Evolutionary conservation across 2,113 vertebrate genomes (phyloP).

Genomic region (Cyprinus carpio): DNA sequence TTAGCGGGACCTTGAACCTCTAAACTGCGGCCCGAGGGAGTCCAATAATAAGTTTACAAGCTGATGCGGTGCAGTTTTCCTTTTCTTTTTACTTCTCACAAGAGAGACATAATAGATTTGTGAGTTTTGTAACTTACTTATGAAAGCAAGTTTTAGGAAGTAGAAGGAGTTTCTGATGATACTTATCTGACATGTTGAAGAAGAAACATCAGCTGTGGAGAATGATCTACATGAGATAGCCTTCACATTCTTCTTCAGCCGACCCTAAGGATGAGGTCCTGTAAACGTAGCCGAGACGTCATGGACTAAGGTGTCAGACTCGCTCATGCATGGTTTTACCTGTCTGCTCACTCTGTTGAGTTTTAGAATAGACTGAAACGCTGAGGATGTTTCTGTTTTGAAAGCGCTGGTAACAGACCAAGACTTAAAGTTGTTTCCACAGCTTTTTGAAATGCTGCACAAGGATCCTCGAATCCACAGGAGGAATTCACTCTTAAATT

Average conservation of each 20-base stretch:
- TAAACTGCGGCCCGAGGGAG: conserved; percentile 56
- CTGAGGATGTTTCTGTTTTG: neutral
- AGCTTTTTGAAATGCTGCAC: conserved; percentile 63
- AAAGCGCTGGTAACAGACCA: conserved; percentile 1
- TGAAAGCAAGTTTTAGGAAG: neutral
- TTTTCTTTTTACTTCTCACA: conserved; percentile 12
- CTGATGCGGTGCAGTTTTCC: conserved; percentile 47
- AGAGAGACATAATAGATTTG: conserved; percentile 5
- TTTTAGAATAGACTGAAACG: neutral
- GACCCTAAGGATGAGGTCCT: neutral
- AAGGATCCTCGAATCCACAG: conserved; percentile 65
- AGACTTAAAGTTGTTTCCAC: neutral
- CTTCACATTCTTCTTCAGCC: neutral
- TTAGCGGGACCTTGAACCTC: conserved; percentile 56
- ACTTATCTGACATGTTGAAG: neutral
- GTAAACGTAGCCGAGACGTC: neutral
- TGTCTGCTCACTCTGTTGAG: neutral
- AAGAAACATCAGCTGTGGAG: neutral
- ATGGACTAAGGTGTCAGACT: neutral
- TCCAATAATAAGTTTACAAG: conserved; percentile 52
- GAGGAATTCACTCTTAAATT: conserved; percentile 59
- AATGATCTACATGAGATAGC: neutral
- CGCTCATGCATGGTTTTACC: neutral
- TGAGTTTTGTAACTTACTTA: neutral
- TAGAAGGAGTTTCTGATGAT: neutral